phyloP scores from a whole-genome alignment of 2,888 invertebrate genomes.

The Oscheius sp. region DNA sequence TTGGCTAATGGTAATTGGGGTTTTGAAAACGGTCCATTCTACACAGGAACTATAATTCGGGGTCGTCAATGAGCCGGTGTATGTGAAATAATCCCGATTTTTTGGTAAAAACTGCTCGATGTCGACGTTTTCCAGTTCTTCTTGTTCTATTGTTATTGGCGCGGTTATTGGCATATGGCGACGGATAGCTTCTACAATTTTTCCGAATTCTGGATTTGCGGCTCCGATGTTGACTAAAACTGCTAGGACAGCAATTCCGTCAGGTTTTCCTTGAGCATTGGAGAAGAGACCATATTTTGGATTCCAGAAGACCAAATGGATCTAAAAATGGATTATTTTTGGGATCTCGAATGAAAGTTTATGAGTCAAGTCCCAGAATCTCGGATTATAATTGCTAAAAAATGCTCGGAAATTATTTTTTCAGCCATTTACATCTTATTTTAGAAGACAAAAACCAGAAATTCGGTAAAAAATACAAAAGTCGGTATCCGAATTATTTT shows the following conservation, averaged over 20 bases:
- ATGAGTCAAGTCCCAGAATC: neutral
- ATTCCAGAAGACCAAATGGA: slow-evolving; percentile 71
- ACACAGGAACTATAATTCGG: slow-evolving; percentile 74
- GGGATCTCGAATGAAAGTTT: neutral
- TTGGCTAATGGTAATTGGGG: slow-evolving; percentile 72
- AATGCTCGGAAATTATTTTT: too few relatives aligned
- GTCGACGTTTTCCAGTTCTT: slow-evolving; percentile 25
- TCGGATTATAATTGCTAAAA: too few relatives aligned
- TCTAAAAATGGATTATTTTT: slow-evolving; percentile 40
- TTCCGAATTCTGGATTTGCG: slow-evolving; percentile 16
- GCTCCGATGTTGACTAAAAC: slow-evolving; percentile 57
- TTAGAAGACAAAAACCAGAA: too few relatives aligned
- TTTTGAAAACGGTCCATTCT: slow-evolving; percentile 74
- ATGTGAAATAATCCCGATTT: slow-evolving; percentile 73
- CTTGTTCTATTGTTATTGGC: slow-evolving; percentile 19
- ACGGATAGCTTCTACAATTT: slow-evolving; percentile 21
- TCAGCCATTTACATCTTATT: too few relatives aligned
- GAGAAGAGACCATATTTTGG: slow-evolving; percentile 61
- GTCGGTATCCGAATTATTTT: neutral
- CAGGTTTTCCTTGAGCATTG: slow-evolving; percentile 61
- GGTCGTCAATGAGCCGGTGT: slow-evolving; percentile 74
- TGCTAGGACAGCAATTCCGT: slow-evolving; percentile 70
- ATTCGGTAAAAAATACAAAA: neutral
- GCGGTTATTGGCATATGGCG: slow-evolving; percentile 5
- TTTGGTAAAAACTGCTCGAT: slow-evolving; percentile 40